phyloP scores from a whole-genome alignment of 2,113 vertebrate genomes.

The Pavo muticus region DNA sequence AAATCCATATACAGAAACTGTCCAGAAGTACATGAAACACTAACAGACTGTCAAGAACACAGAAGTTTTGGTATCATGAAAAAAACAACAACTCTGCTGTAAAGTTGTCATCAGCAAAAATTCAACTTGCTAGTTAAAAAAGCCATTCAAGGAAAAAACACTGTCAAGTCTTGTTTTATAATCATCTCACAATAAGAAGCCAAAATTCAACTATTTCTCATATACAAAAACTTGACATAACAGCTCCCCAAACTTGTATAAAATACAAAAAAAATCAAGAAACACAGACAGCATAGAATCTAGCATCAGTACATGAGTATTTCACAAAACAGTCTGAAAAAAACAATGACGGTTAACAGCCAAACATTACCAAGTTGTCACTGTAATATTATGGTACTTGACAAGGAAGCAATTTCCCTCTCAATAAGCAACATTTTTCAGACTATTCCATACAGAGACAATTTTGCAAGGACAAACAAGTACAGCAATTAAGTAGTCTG shows the following conservation, averaged over 20 bases:
- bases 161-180: not conserved
- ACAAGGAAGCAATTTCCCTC: not conserved
- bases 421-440: rapidly evolving
- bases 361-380: not conserved
- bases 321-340: not conserved
- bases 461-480: rapidly evolving
- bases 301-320: rapidly evolving
- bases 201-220: not conserved
- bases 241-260: not conserved
- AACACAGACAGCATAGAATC: not conserved
- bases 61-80: not conserved
- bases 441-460: rapidly evolving
- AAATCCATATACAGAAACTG: not conserved
- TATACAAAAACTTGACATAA: rapidly evolving
- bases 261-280: not conserved
- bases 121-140: rapidly evolving
- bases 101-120: not conserved
- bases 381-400: not conserved
- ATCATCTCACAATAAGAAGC: not conserved
- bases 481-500: not conserved
- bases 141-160: not conserved
- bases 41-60: not conserved
- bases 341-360: not conserved
- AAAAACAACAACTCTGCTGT: rapidly evolving
- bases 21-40: rapidly evolving